Percentiles rank a stretch among this genome's conserved stretches.
phyloP scores from a whole-genome alignment of 2,888 invertebrate species.

The Cheilosia scutellata region DNA sequence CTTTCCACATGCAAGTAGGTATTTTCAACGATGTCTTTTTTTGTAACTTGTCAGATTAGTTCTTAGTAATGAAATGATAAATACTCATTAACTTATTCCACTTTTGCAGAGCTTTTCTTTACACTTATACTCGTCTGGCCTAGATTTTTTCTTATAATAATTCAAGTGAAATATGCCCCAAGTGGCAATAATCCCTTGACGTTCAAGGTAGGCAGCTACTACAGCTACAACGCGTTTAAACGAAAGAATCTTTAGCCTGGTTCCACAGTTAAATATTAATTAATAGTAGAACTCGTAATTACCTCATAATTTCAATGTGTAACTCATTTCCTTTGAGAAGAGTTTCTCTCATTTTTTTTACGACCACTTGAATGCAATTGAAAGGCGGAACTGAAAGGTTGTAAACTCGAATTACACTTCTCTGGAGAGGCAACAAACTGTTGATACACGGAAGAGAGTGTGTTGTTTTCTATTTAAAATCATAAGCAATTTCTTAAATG shows the following conservation, averaged over 20 bases:
- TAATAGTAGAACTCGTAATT: background rate
- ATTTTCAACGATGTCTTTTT: too few relatives aligned
- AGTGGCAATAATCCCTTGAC: background rate
- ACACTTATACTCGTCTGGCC: background rate
- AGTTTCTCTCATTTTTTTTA: background rate
- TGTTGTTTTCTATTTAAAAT: background rate
- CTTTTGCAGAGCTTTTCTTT: too few relatives aligned
- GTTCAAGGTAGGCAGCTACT: background rate
- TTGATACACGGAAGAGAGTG: slow-evolving; percentile 2
- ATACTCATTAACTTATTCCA: too few relatives aligned
- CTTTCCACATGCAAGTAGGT: too few relatives aligned
- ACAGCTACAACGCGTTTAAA: background rate
- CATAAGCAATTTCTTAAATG: background rate
- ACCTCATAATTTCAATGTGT: background rate
- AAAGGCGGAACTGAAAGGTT: slow-evolving; percentile 28
- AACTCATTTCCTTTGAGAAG: background rate
- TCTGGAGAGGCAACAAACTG: slow-evolving; percentile 1
- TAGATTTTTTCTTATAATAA: too few relatives aligned
- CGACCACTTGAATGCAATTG: slow-evolving; percentile 12
- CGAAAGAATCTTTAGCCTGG: background rate
- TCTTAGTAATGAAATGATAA: too few relatives aligned
- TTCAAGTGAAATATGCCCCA: background rate
- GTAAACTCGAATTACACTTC: slow-evolving; percentile 9
- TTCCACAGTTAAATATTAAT: background rate
- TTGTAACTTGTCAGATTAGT: too few relatives aligned